Evolutionary conservation across 2,888 invertebrate species (phyloP), one percentile per base, ranked within the genome.

Genomic region (Drosophila acutilabella): DNA sequence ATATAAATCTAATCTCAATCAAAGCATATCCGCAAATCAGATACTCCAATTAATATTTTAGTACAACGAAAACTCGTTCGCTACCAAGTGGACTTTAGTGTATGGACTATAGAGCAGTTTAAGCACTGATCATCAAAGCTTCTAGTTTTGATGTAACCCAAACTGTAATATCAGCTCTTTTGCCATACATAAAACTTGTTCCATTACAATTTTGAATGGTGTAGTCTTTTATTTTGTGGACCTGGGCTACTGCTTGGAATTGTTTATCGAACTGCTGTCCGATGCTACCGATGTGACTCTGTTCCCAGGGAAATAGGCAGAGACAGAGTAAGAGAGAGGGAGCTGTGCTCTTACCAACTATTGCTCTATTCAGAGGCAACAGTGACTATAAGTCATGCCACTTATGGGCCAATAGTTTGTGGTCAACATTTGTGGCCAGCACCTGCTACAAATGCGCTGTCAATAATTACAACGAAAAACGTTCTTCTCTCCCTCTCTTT

Each of bases 401-500:
- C 67, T 67, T 79, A 58, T 54, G 67, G 66, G 64, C 36, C 38
- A 50, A 26, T n/a, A 26, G 16, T 3, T 13, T 41, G 50, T 50
- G 33, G 42, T 30, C 50, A 23, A 44, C 44, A 23, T 47, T 44
- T 23, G 14, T 14, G 16, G 52, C 23, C 38, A 65, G 70, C 85
- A 80, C 85, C 86, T 83, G 80, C 83, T 57, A 59, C 83, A 76
- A 80, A 71, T 67, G 56, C 70, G 67, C 69, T 74, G 81, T 84
- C 88, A 81, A 81, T 81, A 87, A 81, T 81, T 81, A 87, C 81
- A 84, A 64, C 65, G 69, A 68, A 84, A 80, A 77, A 64, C 20
- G 33, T 48, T 67, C 44, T n/a, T 36, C 33, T 36, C 42, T 14
- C 33, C 20, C 36, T 13, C 33, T 44, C 14, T 36, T n/a, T 33